Base-by-base conservation (phyloP, 2,113 vertebrate genomes). In the Scophthalmus maximus region DNA sequence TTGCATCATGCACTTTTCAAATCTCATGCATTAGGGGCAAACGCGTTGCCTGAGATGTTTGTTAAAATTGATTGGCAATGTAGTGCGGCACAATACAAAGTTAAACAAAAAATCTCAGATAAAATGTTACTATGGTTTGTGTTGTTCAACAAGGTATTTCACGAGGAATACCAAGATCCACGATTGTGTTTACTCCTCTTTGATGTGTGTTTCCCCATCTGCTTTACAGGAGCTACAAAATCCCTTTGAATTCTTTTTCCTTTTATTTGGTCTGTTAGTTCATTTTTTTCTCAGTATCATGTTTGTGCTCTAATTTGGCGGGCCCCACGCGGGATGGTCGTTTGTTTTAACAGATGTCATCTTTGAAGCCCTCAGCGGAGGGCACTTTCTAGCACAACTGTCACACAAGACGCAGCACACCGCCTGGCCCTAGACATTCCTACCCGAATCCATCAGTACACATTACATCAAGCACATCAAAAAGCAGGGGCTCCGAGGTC, bases 301-400 rank as follows among this genome's bases (percentile, higher is more conserved):
- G 82, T 85, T 87, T 84, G 80, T 29, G 69, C 74, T 87, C 79
- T 78, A 68, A 79, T 86, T 89, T 64, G 40, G 2, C 47, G 6
- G 53, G 40, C 29, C 38, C 78, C 85, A 74, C 67, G 2, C 1
- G 78, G 78, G 88, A 90, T 22, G 6, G 68, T 62, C 67, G 74
- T 84, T 92, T 88, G 87, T 87, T 89, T 90, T 78, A 89, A 68
- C 91, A 92, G 90, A 89, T 91, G 91, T 87, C 46, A 72, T 90
- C 84, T 91, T 91, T 89, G 85, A 91, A 90, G 87, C 79, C 75
- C 82, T 91, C 76, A 3, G 79, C 42, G 82, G 82, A 87, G 80
- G 85, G 82, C 82, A 87, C 84, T 81, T 83, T 78, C 61, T 79
- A 55, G 64, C 73, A 73, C 83, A 77, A 81, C 87, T 90, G 88